Evolutionary conservation across 2,888 invertebrate species (phyloP), one percentile per base, ranked within the genome.

Genomic region (Anticlea derivata): DNA sequence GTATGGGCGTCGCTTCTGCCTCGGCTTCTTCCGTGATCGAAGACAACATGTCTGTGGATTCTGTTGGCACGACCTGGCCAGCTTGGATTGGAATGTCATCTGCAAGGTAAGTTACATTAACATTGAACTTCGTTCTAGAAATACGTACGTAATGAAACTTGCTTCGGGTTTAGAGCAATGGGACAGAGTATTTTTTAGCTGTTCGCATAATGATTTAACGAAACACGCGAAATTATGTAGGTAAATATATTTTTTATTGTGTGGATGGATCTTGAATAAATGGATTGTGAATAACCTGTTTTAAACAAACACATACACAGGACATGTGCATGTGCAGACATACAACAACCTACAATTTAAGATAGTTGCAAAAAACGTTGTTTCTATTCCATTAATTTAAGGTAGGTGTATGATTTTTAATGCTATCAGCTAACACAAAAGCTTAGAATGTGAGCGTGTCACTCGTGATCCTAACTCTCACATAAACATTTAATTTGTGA

Each of bases 81-180:
- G 93, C 93, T 91, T 96, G 96, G 70, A 97, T 97, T 35, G 96
- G 97, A 86, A 97, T 97, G 84, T 97, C 97, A 91, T 97, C 97
- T 96, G 91, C 6, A 56, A 55, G 5, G 13, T n/a, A 43, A 39
- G 11, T 34, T 23, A 6, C 20, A 31, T 30, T 13, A 27, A 20
- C 7, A 37, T 31, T 37, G 5, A 23, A n/a, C 10, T 11, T 38
- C 8, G 5, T 24, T 11, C 7, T 3, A 2, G 1, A 10, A 30
- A 6, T 12, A 10, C 4, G 2, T 17, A 17, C 2, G 17, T 17
- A 17, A 17, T 3, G 17, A 31, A 31, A 31, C 13, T 31, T 26
- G 24, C 37, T 13, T 11, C 10, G 1, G 13, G 24, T 22, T 2
- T 22, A 7, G 7, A 38, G 35, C 44, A 44, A 44, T 10, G 22